Conservation (phyloP, 1,140 invertebrate species). For the Habropoda laboriosa region DNA sequence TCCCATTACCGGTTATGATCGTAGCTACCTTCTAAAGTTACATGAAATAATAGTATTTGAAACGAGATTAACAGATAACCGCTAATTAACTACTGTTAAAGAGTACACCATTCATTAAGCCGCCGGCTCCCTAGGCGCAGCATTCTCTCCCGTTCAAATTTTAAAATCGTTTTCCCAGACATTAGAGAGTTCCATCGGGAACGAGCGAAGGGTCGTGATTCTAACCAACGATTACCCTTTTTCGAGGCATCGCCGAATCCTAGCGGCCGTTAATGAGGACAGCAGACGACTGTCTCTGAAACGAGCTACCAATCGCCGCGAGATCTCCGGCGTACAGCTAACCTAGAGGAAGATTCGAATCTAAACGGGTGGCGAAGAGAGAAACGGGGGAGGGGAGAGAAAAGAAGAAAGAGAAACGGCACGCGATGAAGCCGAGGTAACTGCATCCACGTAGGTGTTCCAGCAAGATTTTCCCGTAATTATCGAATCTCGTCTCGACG, state of each 20-base stretch:
- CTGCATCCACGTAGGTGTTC: conserved; percentile 51
- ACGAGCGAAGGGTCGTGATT: conserved; percentile 15
- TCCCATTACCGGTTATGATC: neutral
- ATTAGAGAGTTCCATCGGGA: neutral
- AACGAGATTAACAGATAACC: neutral
- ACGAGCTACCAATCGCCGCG: conserved; percentile 1
- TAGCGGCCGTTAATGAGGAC: conserved; percentile 31
- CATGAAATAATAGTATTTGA: neutral
- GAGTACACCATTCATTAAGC: neutral
- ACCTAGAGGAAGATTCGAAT: conserved; percentile 7
- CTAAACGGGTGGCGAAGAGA: neutral
- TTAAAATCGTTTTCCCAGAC: conserved; percentile 51
- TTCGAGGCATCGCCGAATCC: conserved; percentile 16
- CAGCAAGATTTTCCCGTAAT: conserved; percentile 62
- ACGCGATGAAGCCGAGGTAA: conserved; percentile 46
- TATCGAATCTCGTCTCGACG: conserved; percentile 58
- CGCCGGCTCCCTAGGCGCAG: neutral
- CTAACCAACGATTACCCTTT: conserved; percentile 20
- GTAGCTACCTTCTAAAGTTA: neutral
- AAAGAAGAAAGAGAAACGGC: conserved; percentile 24
- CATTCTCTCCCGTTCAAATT: conserved; percentile 35
- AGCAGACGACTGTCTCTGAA: conserved; percentile 6
- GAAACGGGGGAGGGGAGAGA: neutral
- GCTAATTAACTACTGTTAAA: conserved; percentile 5
- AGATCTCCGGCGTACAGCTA: conserved; percentile 4